Evolutionary conservation across 2,113 vertebrate species (phyloP).

Genomic region (Megaleporinus macrocephalus): DNA sequence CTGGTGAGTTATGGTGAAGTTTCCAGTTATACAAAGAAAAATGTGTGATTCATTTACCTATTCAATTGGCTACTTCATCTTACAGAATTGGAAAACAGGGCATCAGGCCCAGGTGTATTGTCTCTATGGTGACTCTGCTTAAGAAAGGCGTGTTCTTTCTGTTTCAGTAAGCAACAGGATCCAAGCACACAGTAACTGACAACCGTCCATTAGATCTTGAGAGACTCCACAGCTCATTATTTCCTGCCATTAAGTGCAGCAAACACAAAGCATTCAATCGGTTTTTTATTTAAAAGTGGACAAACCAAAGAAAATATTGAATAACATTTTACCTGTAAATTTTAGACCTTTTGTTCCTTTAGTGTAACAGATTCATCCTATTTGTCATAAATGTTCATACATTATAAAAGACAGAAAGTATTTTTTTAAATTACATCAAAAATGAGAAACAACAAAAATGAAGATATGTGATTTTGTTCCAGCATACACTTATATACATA

Average conservation of each 20-base stretch:
- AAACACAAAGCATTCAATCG: background rate
- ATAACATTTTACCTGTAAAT: too few relatives aligned
- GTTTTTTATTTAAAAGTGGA: background rate
- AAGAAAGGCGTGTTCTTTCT: conserved; percentile 17
- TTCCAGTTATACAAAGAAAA: background rate
- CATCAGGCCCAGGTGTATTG: conserved; percentile 14
- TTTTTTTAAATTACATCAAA: too few relatives aligned
- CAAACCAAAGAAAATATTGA: background rate
- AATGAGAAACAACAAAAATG: too few relatives aligned
- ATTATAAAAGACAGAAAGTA: too few relatives aligned
- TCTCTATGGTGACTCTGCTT: conserved; percentile 38
- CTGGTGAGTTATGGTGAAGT: background rate
- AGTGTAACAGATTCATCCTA: too few relatives aligned
- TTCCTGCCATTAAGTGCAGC: background rate
- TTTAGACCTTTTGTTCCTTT: too few relatives aligned
- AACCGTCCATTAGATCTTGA: background rate
- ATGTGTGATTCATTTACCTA: background rate
- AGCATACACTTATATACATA: too few relatives aligned
- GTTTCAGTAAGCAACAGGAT: conserved; percentile 18
- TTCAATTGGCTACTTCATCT: background rate
- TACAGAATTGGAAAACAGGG: conserved; percentile 15
- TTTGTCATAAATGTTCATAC: too few relatives aligned
- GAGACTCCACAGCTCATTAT: background rate
- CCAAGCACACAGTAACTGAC: background rate
- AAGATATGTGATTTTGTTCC: too few relatives aligned